Percentiles rank a stretch among this genome's conserved stretches.
Conservation (phyloP, 2,797 vertebrate genomes). For the Galaxias olidus region DNA sequence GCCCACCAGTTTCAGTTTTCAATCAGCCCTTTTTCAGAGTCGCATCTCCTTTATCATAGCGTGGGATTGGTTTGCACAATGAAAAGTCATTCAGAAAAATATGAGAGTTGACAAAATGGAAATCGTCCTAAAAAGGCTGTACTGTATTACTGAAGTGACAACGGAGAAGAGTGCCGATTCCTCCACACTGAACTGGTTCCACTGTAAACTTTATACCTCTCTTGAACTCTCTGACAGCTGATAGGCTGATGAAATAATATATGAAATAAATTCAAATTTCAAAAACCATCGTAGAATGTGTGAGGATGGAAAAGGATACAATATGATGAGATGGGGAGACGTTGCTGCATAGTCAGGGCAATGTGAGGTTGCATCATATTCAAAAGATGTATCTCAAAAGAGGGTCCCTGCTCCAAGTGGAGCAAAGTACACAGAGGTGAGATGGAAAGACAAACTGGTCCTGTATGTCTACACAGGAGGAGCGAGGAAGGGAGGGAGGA, state of each 20-base stretch:
- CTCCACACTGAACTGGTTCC: no score
- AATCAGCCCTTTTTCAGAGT: background rate
- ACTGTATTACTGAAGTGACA: no score
- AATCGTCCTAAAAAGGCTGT: no score
- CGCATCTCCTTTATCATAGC: background rate
- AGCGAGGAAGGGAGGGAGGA: slow-evolving; percentile 20
- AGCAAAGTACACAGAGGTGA: slow-evolving; percentile 22
- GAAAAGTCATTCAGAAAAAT: no score
- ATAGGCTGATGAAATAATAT: no score
- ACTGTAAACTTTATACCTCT: no score
- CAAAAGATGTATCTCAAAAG: slow-evolving; percentile 48
- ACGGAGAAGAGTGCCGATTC: no score
- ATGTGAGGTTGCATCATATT: no score
- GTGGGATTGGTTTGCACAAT: background rate
- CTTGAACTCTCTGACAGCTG: no score
- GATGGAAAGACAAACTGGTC: slow-evolving; percentile 7
- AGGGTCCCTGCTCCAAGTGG: slow-evolving; percentile 14
- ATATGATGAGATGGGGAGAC: background rate
- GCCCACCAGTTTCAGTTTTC: slow-evolving; percentile 13
- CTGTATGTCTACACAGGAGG: slow-evolving; percentile 11
- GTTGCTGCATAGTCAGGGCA: background rate
- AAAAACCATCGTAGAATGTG: background rate
- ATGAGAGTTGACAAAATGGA: no score
- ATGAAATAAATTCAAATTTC: no score
- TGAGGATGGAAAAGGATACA: background rate